Evolutionary conservation across 2,888 invertebrate genomes (phyloP), one percentile per base, ranked within the genome.

Genomic region (Drosophila sordidula): DNA sequence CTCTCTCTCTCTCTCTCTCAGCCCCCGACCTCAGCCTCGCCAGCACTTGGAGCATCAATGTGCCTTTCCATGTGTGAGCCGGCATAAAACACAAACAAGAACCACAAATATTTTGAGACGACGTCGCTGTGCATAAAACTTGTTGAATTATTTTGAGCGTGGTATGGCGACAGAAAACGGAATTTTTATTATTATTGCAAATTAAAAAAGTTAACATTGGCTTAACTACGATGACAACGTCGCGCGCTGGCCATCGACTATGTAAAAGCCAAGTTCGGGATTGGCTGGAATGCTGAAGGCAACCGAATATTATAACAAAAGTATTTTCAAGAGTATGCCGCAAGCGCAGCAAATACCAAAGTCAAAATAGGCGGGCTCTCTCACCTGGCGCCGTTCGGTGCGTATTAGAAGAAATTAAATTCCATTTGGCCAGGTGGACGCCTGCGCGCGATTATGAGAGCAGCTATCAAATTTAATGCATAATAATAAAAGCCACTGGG

Each of bases 121-220:
- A 52, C 68, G 22, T 0, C 22, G 72, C 63, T 66, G 59, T 70
- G 77, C 88, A 88, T 85, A 88, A 83, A 83, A 83, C 83, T 83
- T 83, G 83, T 88, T 83, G 83, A 83, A 83, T 83, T 88, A 86
- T 86, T 64, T 50, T 55, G 64, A 45, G 55, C 58, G 52, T 42
- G 45, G 55, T 63, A n/a, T 66, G 64, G 46, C 46, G 51, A 63
- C 38, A 47, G 39, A 57, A 70, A 82, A 4, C 22, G 22, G 22
- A 22, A 22, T 87, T 82, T 84, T 85, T 86, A 85, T 87, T 86
- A 83, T 86, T 87, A 85, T 85, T 87, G 88, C 80, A 85, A 85
- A 85, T 85, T 87, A 85, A 86, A 85, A 85, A 85, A 87, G 86
- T 85, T 85, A 75, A 77, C 80, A 80, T 78, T 83, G 77, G 83